These are phyloP conservation scores for Bos javanicus DNA, from an alignment of 2,113 vertebrate species.

Conservation along the genomic window DNA sequence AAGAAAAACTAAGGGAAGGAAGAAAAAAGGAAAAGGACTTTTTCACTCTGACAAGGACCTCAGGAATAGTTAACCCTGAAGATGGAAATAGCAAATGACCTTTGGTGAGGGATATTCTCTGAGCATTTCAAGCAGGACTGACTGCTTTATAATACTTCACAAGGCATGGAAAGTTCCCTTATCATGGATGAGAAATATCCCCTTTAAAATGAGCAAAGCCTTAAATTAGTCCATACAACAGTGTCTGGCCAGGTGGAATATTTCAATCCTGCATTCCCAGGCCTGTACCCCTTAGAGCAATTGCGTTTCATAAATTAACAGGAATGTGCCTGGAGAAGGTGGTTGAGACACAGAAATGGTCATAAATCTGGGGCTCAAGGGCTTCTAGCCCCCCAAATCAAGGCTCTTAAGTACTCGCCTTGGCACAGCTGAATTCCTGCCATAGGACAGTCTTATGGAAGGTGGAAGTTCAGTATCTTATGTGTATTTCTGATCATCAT, in stretches of 20 bases:
- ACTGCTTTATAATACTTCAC: not conserved
- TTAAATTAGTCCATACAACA: not conserved
- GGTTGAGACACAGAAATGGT: not conserved
- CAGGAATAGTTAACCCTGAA: not conserved
- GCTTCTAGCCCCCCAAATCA: not conserved
- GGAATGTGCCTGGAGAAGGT: not conserved
- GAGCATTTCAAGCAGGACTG: not conserved
- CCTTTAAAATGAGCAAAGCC: not conserved
- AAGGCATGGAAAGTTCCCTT: not conserved
- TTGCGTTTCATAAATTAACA: constrained; percentile 50
- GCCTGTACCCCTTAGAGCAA: constrained; percentile 1
- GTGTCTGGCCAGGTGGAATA: not conserved
- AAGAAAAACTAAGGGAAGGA: not conserved
- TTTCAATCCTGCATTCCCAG: not conserved
- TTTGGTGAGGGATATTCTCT: not conserved
- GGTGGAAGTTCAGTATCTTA: not conserved
- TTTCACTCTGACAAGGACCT: not conserved
- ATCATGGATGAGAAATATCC: not conserved
- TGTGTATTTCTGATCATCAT: not conserved
- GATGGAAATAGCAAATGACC: not conserved
- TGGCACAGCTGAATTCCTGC: not conserved
- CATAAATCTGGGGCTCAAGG: constrained; percentile 33
- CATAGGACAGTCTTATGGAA: not conserved
- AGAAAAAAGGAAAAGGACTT: not conserved
- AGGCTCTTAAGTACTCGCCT: constrained; percentile 3